phyloP scores from a whole-genome alignment of 1,140 invertebrate genomes.

The Druon quercuslanigerum region DNA sequence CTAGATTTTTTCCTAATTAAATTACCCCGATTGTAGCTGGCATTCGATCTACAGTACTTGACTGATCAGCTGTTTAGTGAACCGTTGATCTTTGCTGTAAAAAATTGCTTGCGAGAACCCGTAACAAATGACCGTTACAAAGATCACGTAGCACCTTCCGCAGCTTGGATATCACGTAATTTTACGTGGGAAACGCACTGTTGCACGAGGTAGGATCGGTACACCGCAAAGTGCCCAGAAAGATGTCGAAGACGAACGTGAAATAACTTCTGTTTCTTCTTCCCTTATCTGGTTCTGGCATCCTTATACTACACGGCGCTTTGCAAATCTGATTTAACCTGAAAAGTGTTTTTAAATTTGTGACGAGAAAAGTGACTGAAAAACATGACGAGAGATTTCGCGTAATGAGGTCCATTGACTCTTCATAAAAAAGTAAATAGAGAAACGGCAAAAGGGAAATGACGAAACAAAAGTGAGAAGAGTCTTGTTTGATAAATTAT shows the following conservation, averaged over 20 bases:
- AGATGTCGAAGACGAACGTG: not conserved
- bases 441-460: no score
- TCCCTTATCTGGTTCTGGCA: conserved; percentile 3
- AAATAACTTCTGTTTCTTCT: conserved; percentile 15
- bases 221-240: conserved; percentile 22
- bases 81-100: not conserved
- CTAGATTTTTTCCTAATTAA: not conserved
- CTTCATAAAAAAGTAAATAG: no score
- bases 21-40: not conserved
- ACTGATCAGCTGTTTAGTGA: conserved; percentile 9
- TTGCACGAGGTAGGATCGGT: conserved; percentile 25
- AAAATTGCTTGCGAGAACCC: conserved; percentile 23
- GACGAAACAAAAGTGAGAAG: no score
- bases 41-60: not conserved
- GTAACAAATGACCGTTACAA: conserved; percentile 24
- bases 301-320: not conserved
- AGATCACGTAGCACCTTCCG: conserved; percentile 20
- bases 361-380: not conserved
- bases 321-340: not conserved
- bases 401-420: no score
- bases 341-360: not conserved
- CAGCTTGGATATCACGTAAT: conserved; percentile 24
- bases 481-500: no score
- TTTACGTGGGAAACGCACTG: conserved; percentile 29
- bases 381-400: no score